These are phyloP conservation scores for Drosophila quadrilineata DNA, from an alignment of 1,140 invertebrate genomes.

Conservation along the genomic window DNA sequence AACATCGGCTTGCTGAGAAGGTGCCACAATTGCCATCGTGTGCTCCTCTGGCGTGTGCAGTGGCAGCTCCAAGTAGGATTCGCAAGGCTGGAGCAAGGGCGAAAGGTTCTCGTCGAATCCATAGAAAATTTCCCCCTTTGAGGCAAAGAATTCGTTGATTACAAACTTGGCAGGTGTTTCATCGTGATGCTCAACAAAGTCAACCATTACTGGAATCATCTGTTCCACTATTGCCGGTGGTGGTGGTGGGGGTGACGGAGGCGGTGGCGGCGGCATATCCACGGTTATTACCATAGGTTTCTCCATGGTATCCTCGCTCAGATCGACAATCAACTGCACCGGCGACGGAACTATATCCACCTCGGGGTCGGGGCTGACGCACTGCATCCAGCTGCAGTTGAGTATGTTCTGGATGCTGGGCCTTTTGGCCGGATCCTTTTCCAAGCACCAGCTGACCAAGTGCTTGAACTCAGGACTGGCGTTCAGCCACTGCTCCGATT, in stretches of 20 bases:
- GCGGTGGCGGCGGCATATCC: neutral
- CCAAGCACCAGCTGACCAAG: slow-evolving; percentile 89
- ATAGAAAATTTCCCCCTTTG: too few relatives aligned
- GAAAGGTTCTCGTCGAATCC: slow-evolving; percentile 50
- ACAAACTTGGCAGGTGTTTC: too few relatives aligned
- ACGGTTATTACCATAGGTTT: neutral
- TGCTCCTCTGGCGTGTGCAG: neutral
- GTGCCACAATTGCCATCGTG: neutral
- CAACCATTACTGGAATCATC: too few relatives aligned
- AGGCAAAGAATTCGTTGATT: too few relatives aligned
- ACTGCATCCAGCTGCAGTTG: slow-evolving; percentile 85
- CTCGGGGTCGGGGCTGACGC: slow-evolving; percentile 25
- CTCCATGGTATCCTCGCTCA: slow-evolving; percentile 54
- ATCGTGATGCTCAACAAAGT: too few relatives aligned
- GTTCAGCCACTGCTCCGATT: slow-evolving; percentile 84
- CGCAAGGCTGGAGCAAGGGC: slow-evolving; percentile 20
- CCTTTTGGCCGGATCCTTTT: slow-evolving; percentile 88
- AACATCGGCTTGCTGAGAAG: neutral
- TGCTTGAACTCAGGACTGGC: slow-evolving; percentile 88
- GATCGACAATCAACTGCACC: slow-evolving; percentile 45
- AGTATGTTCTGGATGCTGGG: slow-evolving; percentile 86
- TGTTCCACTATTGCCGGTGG: too few relatives aligned
- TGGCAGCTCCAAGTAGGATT: slow-evolving; percentile 30
- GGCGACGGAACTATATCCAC: slow-evolving; percentile 34
- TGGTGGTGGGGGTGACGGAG: too few relatives aligned